These are phyloP conservation scores for Bubalus kerabau DNA, from an alignment of 2,113 vertebrate species.

Conservation along the genomic window DNA sequence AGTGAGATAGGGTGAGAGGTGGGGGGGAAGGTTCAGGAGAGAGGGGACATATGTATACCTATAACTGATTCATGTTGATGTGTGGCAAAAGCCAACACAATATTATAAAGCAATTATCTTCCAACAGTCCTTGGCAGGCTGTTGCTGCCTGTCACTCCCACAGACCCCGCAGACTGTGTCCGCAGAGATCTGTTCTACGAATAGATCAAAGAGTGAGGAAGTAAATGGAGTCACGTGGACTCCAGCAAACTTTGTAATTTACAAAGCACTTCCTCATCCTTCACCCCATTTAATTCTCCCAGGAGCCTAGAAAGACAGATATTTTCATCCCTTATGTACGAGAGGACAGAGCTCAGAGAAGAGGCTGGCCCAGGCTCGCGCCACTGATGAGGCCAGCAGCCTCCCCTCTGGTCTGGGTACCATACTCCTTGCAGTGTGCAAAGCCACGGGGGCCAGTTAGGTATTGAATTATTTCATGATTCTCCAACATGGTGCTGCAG, in stretches of 20 bases:
- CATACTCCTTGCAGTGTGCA: rapidly evolving
- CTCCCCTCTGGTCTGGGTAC: background rate
- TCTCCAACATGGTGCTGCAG: rapidly evolving
- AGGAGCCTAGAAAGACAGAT: background rate
- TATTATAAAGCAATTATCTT: background rate
- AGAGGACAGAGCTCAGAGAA: background rate
- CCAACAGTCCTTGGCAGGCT: background rate
- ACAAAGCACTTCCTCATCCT: background rate
- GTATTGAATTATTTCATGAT: background rate
- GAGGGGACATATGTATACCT: background rate
- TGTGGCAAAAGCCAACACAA: background rate
- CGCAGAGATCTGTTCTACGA: background rate
- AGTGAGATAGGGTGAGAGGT: background rate
- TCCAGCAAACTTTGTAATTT: background rate
- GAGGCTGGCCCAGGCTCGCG: rapidly evolving
- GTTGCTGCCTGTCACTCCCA: rapidly evolving
- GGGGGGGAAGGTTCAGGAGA: background rate
- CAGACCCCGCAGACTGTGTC: rapidly evolving
- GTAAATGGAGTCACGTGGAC: background rate
- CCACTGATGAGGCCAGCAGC: background rate
- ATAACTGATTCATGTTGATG: background rate
- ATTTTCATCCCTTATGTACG: background rate
- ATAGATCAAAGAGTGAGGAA: too few relatives aligned
- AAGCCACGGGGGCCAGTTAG: rapidly evolving
- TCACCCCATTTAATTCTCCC: background rate